Conservation (phyloP, 2,888 invertebrate species). For the Yponomeuta sedellus region DNA sequence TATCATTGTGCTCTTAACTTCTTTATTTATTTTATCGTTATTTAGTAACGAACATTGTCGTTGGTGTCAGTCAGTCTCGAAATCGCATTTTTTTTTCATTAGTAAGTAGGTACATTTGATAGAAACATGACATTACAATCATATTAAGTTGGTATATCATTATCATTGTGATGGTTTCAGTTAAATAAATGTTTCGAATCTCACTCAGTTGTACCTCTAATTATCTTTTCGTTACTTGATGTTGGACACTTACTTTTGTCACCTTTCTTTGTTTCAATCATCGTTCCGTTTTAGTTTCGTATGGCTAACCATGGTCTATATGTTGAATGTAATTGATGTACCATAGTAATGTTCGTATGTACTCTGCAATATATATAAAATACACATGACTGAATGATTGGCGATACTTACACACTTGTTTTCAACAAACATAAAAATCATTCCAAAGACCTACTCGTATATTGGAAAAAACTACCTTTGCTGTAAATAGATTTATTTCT, state of each 20-base stretch:
- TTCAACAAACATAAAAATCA: too few species aligned
- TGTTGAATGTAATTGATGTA: background rate
- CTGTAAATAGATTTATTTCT: too few species aligned
- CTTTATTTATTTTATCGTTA: background rate
- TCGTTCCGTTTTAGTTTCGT: background rate
- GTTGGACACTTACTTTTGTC: too few species aligned
- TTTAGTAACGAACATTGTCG: background rate
- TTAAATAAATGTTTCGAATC: background rate
- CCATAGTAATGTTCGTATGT: background rate
- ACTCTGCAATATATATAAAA: background rate
- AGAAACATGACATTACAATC: background rate
- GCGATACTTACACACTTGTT: too few species aligned
- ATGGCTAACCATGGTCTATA: background rate
- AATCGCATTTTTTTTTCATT: background rate
- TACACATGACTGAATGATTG: too few species aligned
- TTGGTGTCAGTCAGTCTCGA: background rate
- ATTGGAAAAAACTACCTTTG: too few species aligned
- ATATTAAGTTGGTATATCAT: background rate
- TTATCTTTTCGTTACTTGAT: background rate
- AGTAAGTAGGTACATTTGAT: background rate
- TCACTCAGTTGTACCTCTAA: too few species aligned
- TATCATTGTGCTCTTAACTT: background rate
- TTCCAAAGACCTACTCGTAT: too few species aligned
- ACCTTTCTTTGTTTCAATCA: background rate
- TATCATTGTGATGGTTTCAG: background rate